phyloP scores from a whole-genome alignment of 2,888 invertebrate genomes.

The Boloria euphrosyne region DNA sequence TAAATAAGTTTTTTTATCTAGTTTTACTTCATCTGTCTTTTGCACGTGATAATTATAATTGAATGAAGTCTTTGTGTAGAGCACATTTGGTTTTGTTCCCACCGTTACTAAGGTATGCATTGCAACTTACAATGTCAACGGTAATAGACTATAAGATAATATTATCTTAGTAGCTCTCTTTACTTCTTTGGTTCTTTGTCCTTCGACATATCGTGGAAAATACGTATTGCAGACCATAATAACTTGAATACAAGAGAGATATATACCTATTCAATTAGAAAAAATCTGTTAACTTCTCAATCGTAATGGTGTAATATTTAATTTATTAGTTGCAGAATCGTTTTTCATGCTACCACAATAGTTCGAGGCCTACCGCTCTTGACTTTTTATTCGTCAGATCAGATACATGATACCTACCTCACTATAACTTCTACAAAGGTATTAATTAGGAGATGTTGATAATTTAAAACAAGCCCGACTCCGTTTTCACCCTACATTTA shows the following conservation, averaged over 20 bases:
- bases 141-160: slow-evolving; percentile 29
- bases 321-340: too few species aligned
- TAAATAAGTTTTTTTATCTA: background rate
- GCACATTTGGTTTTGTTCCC: slow-evolving; percentile 32
- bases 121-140: slow-evolving; percentile 35
- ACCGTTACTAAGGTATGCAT: slow-evolving; percentile 32
- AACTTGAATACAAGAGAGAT: background rate
- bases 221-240: background rate
- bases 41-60: slow-evolving; percentile 15
- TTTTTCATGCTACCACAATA: too few species aligned
- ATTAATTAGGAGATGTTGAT: too few species aligned
- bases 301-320: too few species aligned
- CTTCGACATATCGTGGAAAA: background rate
- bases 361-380: too few species aligned
- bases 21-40: slow-evolving; percentile 6
- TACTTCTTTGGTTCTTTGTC: slow-evolving; percentile 3
- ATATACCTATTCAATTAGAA: background rate
- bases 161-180: slow-evolving; percentile 10
- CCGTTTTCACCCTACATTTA: too few species aligned
- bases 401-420: too few species aligned
- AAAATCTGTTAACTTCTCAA: background rate
- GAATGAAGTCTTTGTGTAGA: slow-evolving; percentile 27
- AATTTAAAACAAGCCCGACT: too few species aligned
- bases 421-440: too few species aligned
- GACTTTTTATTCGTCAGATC: too few species aligned